These are phyloP conservation scores for Pycnonotus jocosus DNA, from an alignment of 2,113 vertebrate species.

Conservation along the genomic window DNA sequence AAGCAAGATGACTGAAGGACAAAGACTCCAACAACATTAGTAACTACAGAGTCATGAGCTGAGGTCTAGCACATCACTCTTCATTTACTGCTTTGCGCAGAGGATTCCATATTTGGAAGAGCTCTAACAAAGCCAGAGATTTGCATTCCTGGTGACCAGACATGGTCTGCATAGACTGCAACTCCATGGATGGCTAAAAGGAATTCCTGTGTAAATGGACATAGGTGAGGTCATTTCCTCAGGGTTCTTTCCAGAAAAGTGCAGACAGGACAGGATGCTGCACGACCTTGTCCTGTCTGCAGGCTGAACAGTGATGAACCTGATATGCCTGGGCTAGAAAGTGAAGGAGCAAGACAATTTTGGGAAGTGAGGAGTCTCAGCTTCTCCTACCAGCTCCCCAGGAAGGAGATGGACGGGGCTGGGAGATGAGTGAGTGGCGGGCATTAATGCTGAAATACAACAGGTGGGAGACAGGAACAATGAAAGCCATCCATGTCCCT, in stretches of 20 bases:
- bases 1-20: neutral
- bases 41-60: neutral
- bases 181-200: neutral
- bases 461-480: neutral
- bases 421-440: accelerated
- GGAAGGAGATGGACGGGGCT: accelerated
- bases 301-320: neutral
- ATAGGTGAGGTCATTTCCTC: accelerated
- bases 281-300: accelerated
- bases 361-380: accelerated
- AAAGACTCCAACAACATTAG: neutral
- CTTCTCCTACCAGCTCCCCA: neutral
- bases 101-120: neutral
- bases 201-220: neutral
- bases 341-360: neutral
- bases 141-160: neutral
- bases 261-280: accelerated
- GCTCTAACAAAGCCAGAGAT: neutral
- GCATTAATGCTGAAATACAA: neutral
- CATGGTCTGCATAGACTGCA: neutral
- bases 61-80: neutral
- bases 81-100: neutral
- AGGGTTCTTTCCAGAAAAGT: neutral
- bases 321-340: neutral
- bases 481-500: accelerated